Percentiles rank a stretch among this genome's conserved stretches.
phyloP scores from a whole-genome alignment of 37 sponge, comb jelly and placozoan species.

The Petrosia ficiformis region DNA sequence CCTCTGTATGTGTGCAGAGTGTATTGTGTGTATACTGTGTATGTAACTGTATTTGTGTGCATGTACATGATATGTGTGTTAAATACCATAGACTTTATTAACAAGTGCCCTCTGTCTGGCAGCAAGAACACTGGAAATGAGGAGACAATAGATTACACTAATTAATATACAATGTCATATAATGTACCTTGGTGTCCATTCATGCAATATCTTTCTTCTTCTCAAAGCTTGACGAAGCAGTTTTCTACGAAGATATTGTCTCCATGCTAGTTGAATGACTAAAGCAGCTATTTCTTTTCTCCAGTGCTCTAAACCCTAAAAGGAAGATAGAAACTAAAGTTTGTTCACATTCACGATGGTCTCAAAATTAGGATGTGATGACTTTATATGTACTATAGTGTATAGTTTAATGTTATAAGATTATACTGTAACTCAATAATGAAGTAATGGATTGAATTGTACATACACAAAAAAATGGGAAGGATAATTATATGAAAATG shows the following conservation, averaged over 20 bases:
- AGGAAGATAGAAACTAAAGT: too few relatives aligned
- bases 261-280: slow-evolving; percentile 93
- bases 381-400: too few relatives aligned
- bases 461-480: background rate
- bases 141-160: background rate
- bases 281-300: slow-evolving; percentile 88
- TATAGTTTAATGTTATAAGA: too few relatives aligned
- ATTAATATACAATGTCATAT: background rate
- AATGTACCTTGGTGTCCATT: slow-evolving; percentile 81
- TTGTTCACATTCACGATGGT: too few relatives aligned
- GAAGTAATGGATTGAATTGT: too few relatives aligned
- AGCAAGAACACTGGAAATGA: slow-evolving; percentile 59
- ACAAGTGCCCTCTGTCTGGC: slow-evolving; percentile 77
- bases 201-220: slow-evolving; percentile 67
- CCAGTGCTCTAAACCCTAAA: slow-evolving; percentile 75
- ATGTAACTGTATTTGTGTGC: too few relatives aligned
- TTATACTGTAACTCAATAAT: too few relatives aligned
- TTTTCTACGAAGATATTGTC: slow-evolving; percentile 72
- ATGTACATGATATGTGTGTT: too few relatives aligned
- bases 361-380: too few relatives aligned
- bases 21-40: too few relatives aligned
- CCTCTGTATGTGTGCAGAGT: too few relatives aligned
- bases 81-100: slow-evolving; percentile 76
- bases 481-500: too few relatives aligned
- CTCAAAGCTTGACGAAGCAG: slow-evolving; percentile 25